phyloP scores from a whole-genome alignment of 2,113 vertebrate species.

The Oriolus oriolus region DNA sequence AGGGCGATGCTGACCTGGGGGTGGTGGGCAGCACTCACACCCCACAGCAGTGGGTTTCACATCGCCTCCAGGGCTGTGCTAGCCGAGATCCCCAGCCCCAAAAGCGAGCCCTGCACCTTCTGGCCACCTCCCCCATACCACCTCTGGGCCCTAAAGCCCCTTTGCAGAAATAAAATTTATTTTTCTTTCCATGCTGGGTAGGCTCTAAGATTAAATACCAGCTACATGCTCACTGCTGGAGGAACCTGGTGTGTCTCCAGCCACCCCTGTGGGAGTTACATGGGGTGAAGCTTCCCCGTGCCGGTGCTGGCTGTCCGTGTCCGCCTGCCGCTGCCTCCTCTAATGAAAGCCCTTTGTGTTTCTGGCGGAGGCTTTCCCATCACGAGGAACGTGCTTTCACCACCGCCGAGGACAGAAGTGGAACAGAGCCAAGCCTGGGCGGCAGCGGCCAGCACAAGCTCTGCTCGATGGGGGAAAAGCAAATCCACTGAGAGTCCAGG shows the following conservation, averaged over 20 bases:
- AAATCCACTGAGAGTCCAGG: neutral
- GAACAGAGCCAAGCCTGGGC: neutral
- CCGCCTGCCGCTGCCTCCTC: neutral
- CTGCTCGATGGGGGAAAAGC: neutral
- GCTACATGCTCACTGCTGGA: neutral
- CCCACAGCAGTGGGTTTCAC: rapidly evolving
- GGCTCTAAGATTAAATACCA: neutral
- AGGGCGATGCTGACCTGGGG: rapidly evolving
- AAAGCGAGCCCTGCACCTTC: neutral
- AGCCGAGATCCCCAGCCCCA: rapidly evolving
- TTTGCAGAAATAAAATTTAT: neutral
- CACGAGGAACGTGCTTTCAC: constrained; percentile 9
- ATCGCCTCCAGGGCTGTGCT: neutral
- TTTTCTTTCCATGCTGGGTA: neutral
- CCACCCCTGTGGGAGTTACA: neutral
- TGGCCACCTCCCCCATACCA: neutral
- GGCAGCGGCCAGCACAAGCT: neutral
- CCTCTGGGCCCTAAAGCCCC: neutral
- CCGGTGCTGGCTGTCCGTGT: neutral
- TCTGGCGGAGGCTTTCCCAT: neutral
- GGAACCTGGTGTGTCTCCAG: neutral
- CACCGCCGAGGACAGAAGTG: neutral
- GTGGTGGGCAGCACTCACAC: neutral
- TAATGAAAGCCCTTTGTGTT: constrained; percentile 33
- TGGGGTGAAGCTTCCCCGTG: neutral